Evolutionary conservation across 2,113 vertebrate genomes (phyloP).

Genomic region (Piaya cayana): DNA sequence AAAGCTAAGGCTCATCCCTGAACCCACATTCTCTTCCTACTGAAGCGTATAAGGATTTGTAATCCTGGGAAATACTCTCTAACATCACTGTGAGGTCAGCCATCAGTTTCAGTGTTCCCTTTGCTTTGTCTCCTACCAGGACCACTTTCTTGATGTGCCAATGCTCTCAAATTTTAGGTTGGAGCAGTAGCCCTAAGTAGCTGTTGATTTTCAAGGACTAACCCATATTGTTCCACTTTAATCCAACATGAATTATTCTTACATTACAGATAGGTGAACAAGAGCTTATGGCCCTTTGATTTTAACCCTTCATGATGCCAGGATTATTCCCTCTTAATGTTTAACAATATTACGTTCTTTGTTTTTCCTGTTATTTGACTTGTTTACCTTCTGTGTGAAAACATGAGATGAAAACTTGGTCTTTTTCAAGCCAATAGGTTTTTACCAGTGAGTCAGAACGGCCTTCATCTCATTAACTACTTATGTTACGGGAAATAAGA

Average conservation of each 20-base stretch:
- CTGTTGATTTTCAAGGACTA: not conserved
- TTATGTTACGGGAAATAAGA: not conserved
- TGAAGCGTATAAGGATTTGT: not conserved
- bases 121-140: not conserved
- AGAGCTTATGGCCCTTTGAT: not conserved
- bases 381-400: not conserved
- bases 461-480: not conserved
- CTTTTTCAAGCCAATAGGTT: not conserved
- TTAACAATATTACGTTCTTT: not conserved
- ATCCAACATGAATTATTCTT: not conserved
- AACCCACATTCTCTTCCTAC: not conserved
- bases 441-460: not conserved
- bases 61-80: fast-evolving
- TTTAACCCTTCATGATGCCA: not conserved
- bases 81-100: not conserved
- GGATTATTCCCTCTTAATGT: not conserved
- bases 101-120: not conserved
- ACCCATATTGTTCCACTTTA: not conserved
- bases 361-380: not conserved
- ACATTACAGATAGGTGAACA: not conserved
- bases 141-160: not conserved
- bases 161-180: not conserved
- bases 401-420: not conserved
- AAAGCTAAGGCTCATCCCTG: not conserved
- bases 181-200: not conserved